These are phyloP conservation scores for Meliscaeva auricollis DNA, from an alignment of 2,888 invertebrate genomes.

Conservation along the genomic window DNA sequence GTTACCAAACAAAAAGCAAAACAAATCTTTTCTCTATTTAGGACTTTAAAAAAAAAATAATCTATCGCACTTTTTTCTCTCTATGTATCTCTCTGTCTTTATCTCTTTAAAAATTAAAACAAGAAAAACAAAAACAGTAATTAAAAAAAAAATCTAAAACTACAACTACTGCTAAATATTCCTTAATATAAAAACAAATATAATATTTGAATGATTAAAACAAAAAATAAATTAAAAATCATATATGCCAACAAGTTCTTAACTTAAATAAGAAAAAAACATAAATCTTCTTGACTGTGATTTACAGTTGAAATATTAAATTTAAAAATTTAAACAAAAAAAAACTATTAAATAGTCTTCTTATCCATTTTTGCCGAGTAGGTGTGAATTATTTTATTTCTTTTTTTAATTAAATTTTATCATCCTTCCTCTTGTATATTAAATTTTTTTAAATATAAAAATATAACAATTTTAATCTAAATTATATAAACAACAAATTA, in stretches of 20 bases:
- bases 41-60: slow-evolving; percentile 50
- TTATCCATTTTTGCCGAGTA: slow-evolving; percentile 45
- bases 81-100: slow-evolving; percentile 46
- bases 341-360: slow-evolving; percentile 60
- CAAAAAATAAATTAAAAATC: slow-evolving; percentile 32
- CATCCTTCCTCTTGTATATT: slow-evolving; percentile 48
- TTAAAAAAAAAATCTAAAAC: slow-evolving; percentile 4
- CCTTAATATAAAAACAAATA: slow-evolving; percentile 20
- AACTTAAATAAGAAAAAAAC: slow-evolving; percentile 41
- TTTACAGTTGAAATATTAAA: slow-evolving; percentile 51
- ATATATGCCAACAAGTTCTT: slow-evolving; percentile 72
- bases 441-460: slow-evolving; percentile 7
- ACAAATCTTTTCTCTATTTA: slow-evolving; percentile 40
- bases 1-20: background rate
- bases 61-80: slow-evolving; percentile 69
- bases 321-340: background rate
- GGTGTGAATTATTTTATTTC: slow-evolving; percentile 6
- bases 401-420: slow-evolving; percentile 29
- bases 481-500: slow-evolving; percentile 23
- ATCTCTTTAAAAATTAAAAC: slow-evolving; percentile 5
- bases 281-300: slow-evolving; percentile 55
- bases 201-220: background rate
- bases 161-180: slow-evolving; percentile 63
- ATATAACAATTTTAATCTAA: slow-evolving; percentile 43
- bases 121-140: slow-evolving; percentile 3